These are phyloP conservation scores for Brotula barbata DNA, from an alignment of 2,797 vertebrate species.

Conservation along the genomic window DNA sequence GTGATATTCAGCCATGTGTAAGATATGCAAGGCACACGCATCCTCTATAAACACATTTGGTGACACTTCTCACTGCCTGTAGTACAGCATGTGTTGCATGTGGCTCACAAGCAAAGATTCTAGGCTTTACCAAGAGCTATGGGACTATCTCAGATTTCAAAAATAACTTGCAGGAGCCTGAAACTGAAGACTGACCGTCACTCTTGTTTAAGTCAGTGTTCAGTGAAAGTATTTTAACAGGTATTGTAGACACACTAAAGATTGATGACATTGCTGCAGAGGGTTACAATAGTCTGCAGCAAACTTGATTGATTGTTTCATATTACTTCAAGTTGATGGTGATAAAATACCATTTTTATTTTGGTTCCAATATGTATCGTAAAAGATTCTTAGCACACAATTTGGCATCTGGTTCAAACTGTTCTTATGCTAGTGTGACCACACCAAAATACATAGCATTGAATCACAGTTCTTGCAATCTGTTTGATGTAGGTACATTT, in stretches of 20 bases:
- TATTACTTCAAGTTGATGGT: too few relatives aligned
- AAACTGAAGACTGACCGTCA: conserved; percentile 55
- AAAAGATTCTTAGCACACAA: too few relatives aligned
- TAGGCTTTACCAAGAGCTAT: conserved; percentile 34
- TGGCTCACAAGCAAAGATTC: conserved; percentile 38
- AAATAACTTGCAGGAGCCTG: conserved; percentile 45
- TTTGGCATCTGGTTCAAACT: too few relatives aligned
- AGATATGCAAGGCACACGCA: not conserved
- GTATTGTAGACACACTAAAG: conserved; percentile 12
- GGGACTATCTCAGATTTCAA: conserved; percentile 68
- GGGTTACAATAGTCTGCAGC: too few relatives aligned
- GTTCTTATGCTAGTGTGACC: too few relatives aligned
- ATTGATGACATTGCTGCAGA: too few relatives aligned
- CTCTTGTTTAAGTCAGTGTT: conserved; percentile 27
- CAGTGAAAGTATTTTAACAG: conserved; percentile 23
- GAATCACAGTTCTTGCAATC: too few relatives aligned
- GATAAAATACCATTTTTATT: too few relatives aligned
- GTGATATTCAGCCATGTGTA: conserved; percentile 8
- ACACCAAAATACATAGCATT: too few relatives aligned
- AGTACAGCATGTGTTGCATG: conserved; percentile 15
- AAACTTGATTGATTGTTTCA: too few relatives aligned
- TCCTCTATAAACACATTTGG: conserved; percentile 8
- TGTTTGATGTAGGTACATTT: too few relatives aligned
- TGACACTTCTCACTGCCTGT: conserved; percentile 1
- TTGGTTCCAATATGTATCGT: too few relatives aligned